phyloP scores from a whole-genome alignment of 2,113 vertebrate species.

The Oryzias melastigma region DNA sequence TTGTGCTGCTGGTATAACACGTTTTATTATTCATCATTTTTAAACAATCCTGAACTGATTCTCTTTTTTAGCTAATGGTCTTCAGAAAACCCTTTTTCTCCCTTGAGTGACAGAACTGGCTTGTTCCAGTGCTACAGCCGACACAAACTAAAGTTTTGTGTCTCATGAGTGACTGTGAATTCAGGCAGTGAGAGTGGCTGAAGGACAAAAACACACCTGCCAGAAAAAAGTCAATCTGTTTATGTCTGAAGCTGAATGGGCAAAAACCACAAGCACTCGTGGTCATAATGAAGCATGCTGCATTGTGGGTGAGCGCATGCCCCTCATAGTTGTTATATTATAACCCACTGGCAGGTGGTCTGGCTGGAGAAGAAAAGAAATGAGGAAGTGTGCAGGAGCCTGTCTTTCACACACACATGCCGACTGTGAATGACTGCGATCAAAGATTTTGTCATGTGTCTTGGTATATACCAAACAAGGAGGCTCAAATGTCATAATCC shows the following conservation, averaged over 20 bases:
- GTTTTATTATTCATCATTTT: no score
- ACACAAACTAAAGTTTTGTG: no score
- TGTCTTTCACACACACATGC: slow-evolving; percentile 40
- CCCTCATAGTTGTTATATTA: slow-evolving; percentile 46
- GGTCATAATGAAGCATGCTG: slow-evolving; percentile 62
- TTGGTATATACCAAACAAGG: slow-evolving; percentile 46
- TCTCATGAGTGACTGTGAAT: slow-evolving; percentile 4
- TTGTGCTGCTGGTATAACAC: no score
- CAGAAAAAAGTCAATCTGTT: slow-evolving; percentile 38
- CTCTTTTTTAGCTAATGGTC: no score
- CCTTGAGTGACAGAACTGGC: background rate
- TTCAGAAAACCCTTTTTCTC: background rate
- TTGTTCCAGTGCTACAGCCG: slow-evolving; percentile 12
- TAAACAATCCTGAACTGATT: no score
- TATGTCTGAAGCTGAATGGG: slow-evolving; percentile 55
- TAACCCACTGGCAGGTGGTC: slow-evolving; percentile 72
- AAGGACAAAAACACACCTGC: slow-evolving; percentile 64
- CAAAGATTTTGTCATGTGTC: slow-evolving; percentile 61
- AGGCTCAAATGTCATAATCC: slow-evolving; percentile 56
- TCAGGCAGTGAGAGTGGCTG: slow-evolving; percentile 18
- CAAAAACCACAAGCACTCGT: slow-evolving; percentile 70
- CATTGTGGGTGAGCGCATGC: slow-evolving; percentile 43
- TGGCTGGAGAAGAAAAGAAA: slow-evolving; percentile 59
- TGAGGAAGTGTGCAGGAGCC: slow-evolving; percentile 58
- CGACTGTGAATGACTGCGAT: slow-evolving; percentile 32